A percentile compares a stretch with the other conserved stretches of the same genome.
Conservation (phyloP, 2,888 invertebrate species). For the Tyria jacobaeae region DNA sequence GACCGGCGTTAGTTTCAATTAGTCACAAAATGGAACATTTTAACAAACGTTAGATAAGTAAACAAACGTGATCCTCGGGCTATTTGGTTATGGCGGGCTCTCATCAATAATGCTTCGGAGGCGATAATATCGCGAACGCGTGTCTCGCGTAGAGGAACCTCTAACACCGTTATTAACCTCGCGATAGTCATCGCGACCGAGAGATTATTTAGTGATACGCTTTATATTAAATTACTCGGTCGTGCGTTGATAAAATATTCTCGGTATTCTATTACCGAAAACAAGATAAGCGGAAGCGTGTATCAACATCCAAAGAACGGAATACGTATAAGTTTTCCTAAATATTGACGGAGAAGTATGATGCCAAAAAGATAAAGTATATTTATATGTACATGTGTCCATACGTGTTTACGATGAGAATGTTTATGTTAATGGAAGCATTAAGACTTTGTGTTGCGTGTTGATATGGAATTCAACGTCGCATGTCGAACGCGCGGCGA, state of each 20-base stretch:
- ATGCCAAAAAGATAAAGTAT: slow-evolving; percentile 39
- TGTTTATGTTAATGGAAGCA: slow-evolving; percentile 71
- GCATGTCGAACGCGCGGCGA: slow-evolving; percentile 48
- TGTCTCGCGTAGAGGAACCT: slow-evolving; percentile 80
- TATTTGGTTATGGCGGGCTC: slow-evolving; percentile 82
- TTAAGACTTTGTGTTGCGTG: slow-evolving; percentile 77
- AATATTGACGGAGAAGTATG: slow-evolving; percentile 34
- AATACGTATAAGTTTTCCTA: slow-evolving; percentile 55
- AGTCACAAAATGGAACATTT: slow-evolving; percentile 71
- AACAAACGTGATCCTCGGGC: slow-evolving; percentile 83
- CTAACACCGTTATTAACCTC: slow-evolving; percentile 85
- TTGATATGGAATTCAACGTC: slow-evolving; percentile 69
- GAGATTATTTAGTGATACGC: slow-evolving; percentile 86
- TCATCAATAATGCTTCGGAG: slow-evolving; percentile 84
- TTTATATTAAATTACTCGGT: slow-evolving; percentile 87
- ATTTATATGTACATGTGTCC: slow-evolving; percentile 57
- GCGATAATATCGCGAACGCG: slow-evolving; percentile 83
- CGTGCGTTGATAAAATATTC: slow-evolving; percentile 86
- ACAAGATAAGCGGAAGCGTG: slow-evolving; percentile 79
- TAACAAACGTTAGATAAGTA: slow-evolving; percentile 78
- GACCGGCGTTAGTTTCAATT: slow-evolving; percentile 74
- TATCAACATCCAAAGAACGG: slow-evolving; percentile 59
- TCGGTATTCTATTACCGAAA: slow-evolving; percentile 85
- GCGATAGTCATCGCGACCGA: slow-evolving; percentile 80
- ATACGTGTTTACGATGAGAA: slow-evolving; percentile 58